Percentiles rank a stretch among this genome's conserved stretches.
phyloP scores from a whole-genome alignment of 2,113 vertebrate genomes.

The Heterotilapia buettikoferi region DNA sequence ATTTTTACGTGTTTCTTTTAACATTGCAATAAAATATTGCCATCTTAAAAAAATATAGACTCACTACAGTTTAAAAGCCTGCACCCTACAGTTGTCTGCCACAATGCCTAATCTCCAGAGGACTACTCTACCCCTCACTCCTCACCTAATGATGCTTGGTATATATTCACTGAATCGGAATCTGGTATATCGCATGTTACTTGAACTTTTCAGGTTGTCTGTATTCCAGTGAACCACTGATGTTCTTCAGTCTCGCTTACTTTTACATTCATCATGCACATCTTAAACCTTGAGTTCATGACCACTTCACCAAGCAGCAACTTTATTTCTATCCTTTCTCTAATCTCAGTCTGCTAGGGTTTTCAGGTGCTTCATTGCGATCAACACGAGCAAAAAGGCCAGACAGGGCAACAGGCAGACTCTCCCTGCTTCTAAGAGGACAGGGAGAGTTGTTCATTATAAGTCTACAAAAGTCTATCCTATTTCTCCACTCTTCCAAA shows the following conservation, averaged over 20 bases:
- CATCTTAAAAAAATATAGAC: background rate
- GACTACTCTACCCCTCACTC: background rate
- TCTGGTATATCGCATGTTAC: background rate
- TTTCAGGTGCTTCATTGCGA: background rate
- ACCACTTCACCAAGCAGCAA: background rate
- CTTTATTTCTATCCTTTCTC: background rate
- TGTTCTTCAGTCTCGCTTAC: background rate
- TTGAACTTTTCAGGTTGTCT: background rate
- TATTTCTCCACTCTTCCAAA: background rate
- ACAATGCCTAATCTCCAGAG: background rate
- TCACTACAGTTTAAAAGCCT: background rate
- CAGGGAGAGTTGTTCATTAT: background rate
- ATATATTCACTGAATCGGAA: background rate
- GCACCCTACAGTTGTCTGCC: background rate
- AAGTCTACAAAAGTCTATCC: background rate
- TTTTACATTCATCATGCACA: background rate
- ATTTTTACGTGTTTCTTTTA: background rate
- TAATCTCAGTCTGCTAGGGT: background rate
- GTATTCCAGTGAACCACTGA: background rate
- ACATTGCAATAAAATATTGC: background rate
- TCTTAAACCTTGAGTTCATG: background rate
- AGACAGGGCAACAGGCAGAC: background rate
- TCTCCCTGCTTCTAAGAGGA: background rate
- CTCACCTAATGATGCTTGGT: background rate
- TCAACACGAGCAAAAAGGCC: background rate